phyloP scores from a whole-genome alignment of 2,888 invertebrate genomes.

The Chydorus sphaericus region DNA sequence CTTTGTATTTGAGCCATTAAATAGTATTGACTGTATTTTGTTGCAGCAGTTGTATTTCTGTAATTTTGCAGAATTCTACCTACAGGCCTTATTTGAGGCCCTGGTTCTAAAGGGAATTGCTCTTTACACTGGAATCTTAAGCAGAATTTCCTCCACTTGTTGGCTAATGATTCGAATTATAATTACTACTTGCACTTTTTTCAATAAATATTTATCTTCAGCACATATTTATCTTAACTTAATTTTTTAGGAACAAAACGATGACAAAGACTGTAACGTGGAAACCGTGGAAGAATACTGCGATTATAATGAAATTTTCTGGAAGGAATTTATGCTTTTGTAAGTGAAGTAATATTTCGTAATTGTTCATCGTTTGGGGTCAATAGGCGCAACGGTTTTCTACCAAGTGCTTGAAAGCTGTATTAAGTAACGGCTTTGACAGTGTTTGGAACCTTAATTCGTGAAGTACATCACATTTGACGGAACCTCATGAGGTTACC shows the following conservation, averaged over 20 bases:
- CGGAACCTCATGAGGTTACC: no score
- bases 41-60: no score
- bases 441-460: no score
- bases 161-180: conserved; percentile 97
- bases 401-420: conserved; percentile 92
- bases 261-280: conserved; percentile 41
- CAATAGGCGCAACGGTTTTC: conserved; percentile 58
- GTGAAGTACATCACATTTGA: no score
- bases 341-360: background rate
- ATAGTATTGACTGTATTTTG: no score
- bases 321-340: conserved; percentile 8
- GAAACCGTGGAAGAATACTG: conserved; percentile 50
- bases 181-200: conserved; percentile 64
- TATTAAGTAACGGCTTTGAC: conserved; percentile 83
- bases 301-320: conserved; percentile 99
- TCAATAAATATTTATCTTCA: background rate
- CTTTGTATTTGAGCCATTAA: no score
- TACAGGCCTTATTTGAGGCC: conserved; percentile 85
- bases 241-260: conserved; percentile 41
- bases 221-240: background rate
- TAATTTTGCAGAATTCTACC: conserved; percentile 85
- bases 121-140: conserved; percentile 69
- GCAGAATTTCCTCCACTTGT: conserved; percentile 68
- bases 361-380: conserved; percentile 19
- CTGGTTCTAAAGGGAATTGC: conserved; percentile 90